Evolutionary conservation across 2,888 invertebrate species (phyloP).

Genomic region (Chrysolina americana): DNA sequence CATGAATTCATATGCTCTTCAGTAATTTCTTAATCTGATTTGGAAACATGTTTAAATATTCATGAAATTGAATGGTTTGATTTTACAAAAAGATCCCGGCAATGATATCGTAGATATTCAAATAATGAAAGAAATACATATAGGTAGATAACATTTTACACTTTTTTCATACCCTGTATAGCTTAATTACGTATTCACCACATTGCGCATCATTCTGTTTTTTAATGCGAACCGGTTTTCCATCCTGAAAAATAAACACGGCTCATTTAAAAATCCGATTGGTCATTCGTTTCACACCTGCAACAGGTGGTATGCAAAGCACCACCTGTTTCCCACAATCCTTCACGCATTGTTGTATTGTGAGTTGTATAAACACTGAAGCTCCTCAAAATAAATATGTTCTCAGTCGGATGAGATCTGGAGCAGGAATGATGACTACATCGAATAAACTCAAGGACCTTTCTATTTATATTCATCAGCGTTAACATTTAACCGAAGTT

Average conservation of each 20-base stretch:
- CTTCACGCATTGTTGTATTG: slow-evolving; percentile 25
- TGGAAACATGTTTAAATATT: too few species aligned
- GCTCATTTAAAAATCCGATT: not conserved
- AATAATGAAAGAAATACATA: too few species aligned
- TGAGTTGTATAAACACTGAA: slow-evolving; percentile 37
- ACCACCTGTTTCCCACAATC: slow-evolving; percentile 40
- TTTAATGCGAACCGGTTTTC: not conserved
- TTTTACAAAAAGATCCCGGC: too few species aligned
- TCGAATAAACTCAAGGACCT: slow-evolving; percentile 55
- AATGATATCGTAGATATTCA: too few species aligned
- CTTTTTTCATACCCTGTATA: not conserved
- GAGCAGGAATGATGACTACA: slow-evolving; percentile 32
- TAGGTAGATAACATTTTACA: too few species aligned
- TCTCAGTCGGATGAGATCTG: slow-evolving; percentile 36
- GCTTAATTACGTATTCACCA: not conserved
- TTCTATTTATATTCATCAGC: slow-evolving; percentile 53
- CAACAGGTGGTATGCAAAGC: slow-evolving; percentile 12
- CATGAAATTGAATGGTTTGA: too few species aligned
- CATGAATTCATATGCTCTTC: too few species aligned
- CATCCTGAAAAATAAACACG: not conserved
- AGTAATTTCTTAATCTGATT: too few species aligned
- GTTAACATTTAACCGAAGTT: slow-evolving; percentile 34
- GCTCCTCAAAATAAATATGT: slow-evolving; percentile 43
- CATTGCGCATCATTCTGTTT: not conserved
- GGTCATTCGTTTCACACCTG: not conserved